Conservation (phyloP, 2,888 invertebrate genomes). For the Fissipunctia ypsillon region DNA sequence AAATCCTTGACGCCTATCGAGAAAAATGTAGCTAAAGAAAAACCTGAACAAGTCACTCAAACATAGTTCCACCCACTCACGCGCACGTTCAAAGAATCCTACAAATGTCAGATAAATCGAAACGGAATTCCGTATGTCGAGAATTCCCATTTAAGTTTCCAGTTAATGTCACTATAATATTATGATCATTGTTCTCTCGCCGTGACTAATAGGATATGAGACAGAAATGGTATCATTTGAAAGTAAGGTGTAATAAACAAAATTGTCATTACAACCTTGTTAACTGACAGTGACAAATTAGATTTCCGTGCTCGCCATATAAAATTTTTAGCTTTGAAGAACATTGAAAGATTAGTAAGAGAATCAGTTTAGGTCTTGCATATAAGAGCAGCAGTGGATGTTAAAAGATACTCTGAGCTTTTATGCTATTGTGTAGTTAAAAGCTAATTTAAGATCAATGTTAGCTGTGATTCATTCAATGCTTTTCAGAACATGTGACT, state of each 20-base stretch:
- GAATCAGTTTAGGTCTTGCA: neutral
- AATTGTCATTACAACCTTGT: slow-evolving; percentile 50
- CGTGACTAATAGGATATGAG: slow-evolving; percentile 29
- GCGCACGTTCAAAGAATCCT: slow-evolving; percentile 43
- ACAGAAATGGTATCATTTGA: slow-evolving; percentile 49
- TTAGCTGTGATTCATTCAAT: slow-evolving; percentile 32
- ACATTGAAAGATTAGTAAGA: neutral
- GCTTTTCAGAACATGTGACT: slow-evolving; percentile 1
- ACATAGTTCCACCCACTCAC: slow-evolving; percentile 2
- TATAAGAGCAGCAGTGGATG: neutral
- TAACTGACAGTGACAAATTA: slow-evolving; percentile 43
- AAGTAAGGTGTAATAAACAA: slow-evolving; percentile 50
- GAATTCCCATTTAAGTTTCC: slow-evolving; percentile 39
- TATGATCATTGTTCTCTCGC: slow-evolving; percentile 9
- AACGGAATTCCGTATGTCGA: slow-evolving; percentile 50
- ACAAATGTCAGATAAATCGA: slow-evolving; percentile 38
- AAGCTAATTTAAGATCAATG: slow-evolving; percentile 3
- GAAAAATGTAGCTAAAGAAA: slow-evolving; percentile 23
- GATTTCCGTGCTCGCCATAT: slow-evolving; percentile 19
- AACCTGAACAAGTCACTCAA: slow-evolving; percentile 13
- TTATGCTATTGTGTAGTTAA: slow-evolving; percentile 10
- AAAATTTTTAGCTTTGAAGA: neutral
- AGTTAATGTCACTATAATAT: slow-evolving; percentile 18
- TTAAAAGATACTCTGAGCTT: neutral
- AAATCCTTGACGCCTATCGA: slow-evolving; percentile 37